phyloP scores from a whole-genome alignment of 2,113 vertebrate species.

The Naja naja region DNA sequence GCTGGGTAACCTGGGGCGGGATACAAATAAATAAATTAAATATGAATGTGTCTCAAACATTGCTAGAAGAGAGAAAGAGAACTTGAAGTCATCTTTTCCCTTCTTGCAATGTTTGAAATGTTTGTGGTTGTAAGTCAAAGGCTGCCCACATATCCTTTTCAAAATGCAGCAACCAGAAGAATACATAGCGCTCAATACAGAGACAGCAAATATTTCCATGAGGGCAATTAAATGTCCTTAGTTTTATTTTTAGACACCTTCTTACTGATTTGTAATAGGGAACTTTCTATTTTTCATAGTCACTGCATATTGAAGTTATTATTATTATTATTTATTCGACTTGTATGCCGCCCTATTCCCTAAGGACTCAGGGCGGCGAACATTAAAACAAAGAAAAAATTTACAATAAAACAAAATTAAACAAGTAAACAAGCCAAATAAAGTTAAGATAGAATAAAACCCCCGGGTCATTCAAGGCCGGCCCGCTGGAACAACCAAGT shows the following conservation, averaged over 20 bases:
- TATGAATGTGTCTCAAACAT: neutral
- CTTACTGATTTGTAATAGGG: neutral
- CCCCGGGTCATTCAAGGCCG: no score
- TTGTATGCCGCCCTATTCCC: no score
- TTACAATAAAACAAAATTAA: no score
- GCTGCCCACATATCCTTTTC: neutral
- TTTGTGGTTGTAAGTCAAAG: neutral
- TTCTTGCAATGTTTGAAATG: neutral
- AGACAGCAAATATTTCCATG: neutral
- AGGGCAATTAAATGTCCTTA: neutral
- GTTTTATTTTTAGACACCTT: neutral
- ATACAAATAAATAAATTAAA: neutral
- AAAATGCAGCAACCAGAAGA: neutral
- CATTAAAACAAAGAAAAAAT: no score
- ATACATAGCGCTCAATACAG: neutral
- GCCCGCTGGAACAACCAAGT: no score
- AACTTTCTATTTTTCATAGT: neutral
- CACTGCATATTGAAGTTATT: neutral
- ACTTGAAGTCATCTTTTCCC: neutral
- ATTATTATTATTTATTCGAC: no score
- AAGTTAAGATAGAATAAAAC: no score
- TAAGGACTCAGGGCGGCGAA: no score
- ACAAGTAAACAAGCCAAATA: no score
- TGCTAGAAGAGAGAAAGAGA: neutral
- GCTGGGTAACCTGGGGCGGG: neutral